Base-by-base conservation (phyloP, 2,797 vertebrate genomes). In the Neosilurus hyrtlii region DNA sequence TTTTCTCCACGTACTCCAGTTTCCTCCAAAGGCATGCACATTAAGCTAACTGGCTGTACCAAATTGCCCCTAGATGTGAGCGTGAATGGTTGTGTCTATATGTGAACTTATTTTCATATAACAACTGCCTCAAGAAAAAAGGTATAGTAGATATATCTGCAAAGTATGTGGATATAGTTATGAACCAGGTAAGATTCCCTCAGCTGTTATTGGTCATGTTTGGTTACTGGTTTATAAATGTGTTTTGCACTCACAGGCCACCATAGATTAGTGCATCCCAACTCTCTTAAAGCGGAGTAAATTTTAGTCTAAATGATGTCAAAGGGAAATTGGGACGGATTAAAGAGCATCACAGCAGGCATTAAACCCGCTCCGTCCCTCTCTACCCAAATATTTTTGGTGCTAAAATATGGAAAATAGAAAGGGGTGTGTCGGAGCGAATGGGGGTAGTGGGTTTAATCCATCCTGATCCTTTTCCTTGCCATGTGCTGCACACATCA, bases 351-450 rank as follows among this genome's bases (percentile, higher is more conserved):
- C 30, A 15, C 4, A 22, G 62, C 30, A 1, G 65, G 57, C 88
- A 84, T 90, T 93, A 94, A 94, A 91, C 92, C 82, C 78, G 71
- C 86, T 86, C 88, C 92, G 91, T 61, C 35, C 74, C 91, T 93
- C 91, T 80, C 16, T 24, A 22, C 15, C 18, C 76, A 30, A 30
- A 66, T 30, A 79, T 30, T 26, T 61, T 86, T 86, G 82, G 63
- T 88, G 87, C 82, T 83, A 82, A 84, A 86, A 85, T 88, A 85
- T 83, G 81, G 79, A 86, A 86, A 87, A 84, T 35, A 83, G 86
- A 12, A 85, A 24, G 35, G 84, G 79, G 87, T 43, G 88, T 87
- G 72, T 59, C 52, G 83, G 73, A 83, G 22, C 66, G 73, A 78
- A 51, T 72, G 3, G 63, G 56, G 70, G 79, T 37, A 26, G 82